Evolutionary conservation across 2,888 invertebrate genomes (phyloP), one percentile per base, ranked within the genome.

Genomic region (Drosophila heteroneura): DNA sequence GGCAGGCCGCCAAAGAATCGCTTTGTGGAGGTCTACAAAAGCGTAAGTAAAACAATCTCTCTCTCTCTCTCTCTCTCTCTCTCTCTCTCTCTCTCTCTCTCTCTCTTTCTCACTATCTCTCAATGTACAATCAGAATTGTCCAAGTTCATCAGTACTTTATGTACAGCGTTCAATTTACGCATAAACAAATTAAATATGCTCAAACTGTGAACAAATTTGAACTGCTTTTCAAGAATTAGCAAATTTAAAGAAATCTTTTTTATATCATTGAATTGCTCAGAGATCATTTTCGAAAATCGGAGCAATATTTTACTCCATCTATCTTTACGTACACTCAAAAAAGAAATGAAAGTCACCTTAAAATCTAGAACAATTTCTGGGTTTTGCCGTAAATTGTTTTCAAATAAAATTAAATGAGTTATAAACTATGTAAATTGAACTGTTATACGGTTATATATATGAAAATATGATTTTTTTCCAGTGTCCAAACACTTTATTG

Each of bases 1-100:
- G 99, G 99, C 53, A 95, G 99, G 74, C 99, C 99, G n/a, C 99
- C 99, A 19, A 99, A 99, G 94, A 99, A 99, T 93, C 95, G 98
- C 0, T 96, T 98, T 19, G 97, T 98, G 49, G 98, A 98, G 95
- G 97, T 97, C 75, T 97, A 97, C 96, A 97, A 97, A 96, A 96
- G 96, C 92, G 96, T 96, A 94, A 95, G 96, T 95, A 76, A 54
- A 47, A 28, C 26, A 5, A 26, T 22, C 33, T 16, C 22, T 53
- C 53, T 53, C 32, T 16, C 16, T 22, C 3, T 5, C 14, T 1
- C 9, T 22, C 37, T 6, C 32, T 16, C 16, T 22, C 3, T 5
- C 14, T 1, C 9, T 22, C 37, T 6, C 37, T 6, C 28, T 49
- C 16, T 19, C 30, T 51, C 5, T n/a, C n/a, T 51, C 3, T n/a